Conservation (phyloP, 2,888 invertebrate genomes). For the Stenotaenia linearis region DNA sequence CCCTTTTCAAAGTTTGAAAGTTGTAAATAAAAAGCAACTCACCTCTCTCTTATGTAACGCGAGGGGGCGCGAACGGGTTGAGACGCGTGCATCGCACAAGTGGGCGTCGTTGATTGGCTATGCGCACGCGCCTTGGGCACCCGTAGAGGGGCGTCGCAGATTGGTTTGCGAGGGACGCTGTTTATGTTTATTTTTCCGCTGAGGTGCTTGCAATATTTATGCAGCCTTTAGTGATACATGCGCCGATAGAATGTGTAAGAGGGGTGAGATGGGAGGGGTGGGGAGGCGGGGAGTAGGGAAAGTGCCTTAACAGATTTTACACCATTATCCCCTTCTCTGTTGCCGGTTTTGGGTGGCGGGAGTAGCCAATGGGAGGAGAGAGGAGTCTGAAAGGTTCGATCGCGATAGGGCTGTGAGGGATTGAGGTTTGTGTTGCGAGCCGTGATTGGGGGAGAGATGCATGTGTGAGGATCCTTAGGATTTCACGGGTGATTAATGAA, state of each 20-base stretch:
- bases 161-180: slow-evolving; percentile 20
- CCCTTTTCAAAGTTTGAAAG: background rate
- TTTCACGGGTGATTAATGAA: background rate
- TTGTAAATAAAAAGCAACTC: background rate
- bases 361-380: background rate
- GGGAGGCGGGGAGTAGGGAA: background rate
- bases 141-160: slow-evolving; percentile 21
- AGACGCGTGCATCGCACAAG: slow-evolving; percentile 12
- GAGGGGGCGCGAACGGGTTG: slow-evolving; percentile 21
- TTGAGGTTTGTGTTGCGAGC: background rate
- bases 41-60: background rate
- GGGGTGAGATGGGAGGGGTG: background rate
- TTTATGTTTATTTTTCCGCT: slow-evolving; percentile 20
- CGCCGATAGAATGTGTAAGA: slow-evolving; percentile 26
- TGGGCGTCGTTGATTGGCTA: slow-evolving; percentile 19
- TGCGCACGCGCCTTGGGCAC: slow-evolving; percentile 24
- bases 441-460: background rate
- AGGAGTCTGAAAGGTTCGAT: background rate
- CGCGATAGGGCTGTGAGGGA: background rate
- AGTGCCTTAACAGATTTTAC: slow-evolving; percentile 24
- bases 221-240: slow-evolving; percentile 26
- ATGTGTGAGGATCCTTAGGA: background rate
- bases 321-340: background rate
- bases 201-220: slow-evolving; percentile 21
- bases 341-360: background rate